Evolutionary conservation across 37 sponge, comb jelly and placozoan species (phyloP).

Genomic region (Beroe ovata): DNA sequence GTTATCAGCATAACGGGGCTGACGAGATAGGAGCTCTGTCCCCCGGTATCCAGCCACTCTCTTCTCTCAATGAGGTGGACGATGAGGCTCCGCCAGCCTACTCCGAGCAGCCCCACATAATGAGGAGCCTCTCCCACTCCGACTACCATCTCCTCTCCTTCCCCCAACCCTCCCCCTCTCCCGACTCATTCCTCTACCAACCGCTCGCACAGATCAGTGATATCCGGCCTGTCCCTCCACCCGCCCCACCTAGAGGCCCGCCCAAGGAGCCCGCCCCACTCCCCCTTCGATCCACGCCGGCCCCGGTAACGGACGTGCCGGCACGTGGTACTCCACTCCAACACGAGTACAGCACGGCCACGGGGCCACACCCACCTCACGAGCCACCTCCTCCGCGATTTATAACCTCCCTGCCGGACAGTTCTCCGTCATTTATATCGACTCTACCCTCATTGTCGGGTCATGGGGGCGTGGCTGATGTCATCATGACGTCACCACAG

Average conservation of each 20-base stretch:
- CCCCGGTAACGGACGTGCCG: neutral
- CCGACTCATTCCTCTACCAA: slow-evolving; percentile 3
- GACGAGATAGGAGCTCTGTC: too few species aligned
- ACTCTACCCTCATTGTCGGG: neutral
- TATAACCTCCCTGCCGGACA: slow-evolving; percentile 30
- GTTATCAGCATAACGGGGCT: too few species aligned
- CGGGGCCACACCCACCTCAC: neutral
- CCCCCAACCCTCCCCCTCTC: slow-evolving; percentile 33
- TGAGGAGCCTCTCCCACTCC: neutral
- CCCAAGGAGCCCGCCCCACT: neutral
- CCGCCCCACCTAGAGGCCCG: neutral
- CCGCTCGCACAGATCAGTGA: slow-evolving; percentile 6
- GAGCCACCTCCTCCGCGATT: neutral
- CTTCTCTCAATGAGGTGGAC: neutral
- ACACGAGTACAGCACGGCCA: neutral
- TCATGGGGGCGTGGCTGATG: neutral
- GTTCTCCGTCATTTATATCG: slow-evolving; percentile 17
- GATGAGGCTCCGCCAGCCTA: slow-evolving; percentile 49
- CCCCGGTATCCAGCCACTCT: neutral
- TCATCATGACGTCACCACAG: slow-evolving; percentile 20
- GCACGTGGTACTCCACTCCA: neutral
- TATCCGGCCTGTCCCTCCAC: neutral
- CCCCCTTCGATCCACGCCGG: neutral
- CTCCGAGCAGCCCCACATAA: slow-evolving; percentile 41
- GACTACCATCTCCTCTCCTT: slow-evolving; percentile 52